Base-by-base conservation (phyloP, 2,113 vertebrate genomes). In the Cranoglanis bouderius region DNA sequence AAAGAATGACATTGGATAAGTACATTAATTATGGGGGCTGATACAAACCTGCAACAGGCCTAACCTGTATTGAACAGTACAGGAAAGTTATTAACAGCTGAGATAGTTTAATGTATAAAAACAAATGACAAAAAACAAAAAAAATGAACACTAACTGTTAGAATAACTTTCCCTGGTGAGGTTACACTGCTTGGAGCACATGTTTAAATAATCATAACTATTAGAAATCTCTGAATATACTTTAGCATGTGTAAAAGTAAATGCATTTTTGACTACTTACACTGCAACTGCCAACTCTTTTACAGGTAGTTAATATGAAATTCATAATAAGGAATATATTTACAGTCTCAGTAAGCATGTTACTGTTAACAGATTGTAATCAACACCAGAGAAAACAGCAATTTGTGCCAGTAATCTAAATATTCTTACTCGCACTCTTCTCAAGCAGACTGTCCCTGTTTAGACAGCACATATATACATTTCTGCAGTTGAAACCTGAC, bases 401-500 rank as follows among this genome's bases (percentile, higher is more conserved):
- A 61, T 38, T n/a, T 75, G n/a, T 63, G 70, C 67, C 65, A 77
- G 51, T 77, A 77, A 74, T 70, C 78, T 75, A 84, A 89, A 91
- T 85, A 80, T 65, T 91, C 75, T 75, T 40, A 32, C 61, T 88
- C 57, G 53, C 13, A 57, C 51, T 87, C 40, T 57, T 81, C 70
- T 43, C 59, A 38, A 84, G 72, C 61, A 72, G 59, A 63, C 75
- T 59, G 51, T 83, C 87, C 83, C 77, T 91, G 90, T 91, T 91
- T 91, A 85, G 88, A 90, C 78, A 91, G 88, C 84, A 84, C 84
- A 57, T 82, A 80, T 55, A 90, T 83, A 85, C 87, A 87, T 82
- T 91, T 87, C 89, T 91, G 88, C 89, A 88, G 87, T 77, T 91
- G 90, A 91, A 91, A 91, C 90, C 87, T 38, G 88, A 86, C 86